Evolutionary conservation across 2,113 vertebrate species (phyloP).

Genomic region (Pteruthius melanotis): DNA sequence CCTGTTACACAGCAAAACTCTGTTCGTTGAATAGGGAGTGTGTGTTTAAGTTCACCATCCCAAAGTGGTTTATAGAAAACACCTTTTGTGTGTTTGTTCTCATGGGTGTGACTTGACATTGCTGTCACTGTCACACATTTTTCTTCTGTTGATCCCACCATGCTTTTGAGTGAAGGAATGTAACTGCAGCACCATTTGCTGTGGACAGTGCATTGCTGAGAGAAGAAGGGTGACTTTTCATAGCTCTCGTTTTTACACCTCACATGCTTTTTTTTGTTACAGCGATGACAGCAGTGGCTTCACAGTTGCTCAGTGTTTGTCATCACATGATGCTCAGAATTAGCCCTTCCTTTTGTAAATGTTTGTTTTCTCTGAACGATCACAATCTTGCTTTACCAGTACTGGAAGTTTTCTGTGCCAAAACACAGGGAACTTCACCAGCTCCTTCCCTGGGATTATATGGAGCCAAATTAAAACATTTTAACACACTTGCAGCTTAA

Average conservation of each 20-base stretch:
- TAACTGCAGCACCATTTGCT: background rate
- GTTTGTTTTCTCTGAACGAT: background rate
- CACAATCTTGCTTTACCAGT: background rate
- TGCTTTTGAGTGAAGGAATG: background rate
- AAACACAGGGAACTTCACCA: background rate
- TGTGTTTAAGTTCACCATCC: background rate
- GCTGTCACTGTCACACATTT: background rate
- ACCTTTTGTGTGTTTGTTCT: background rate
- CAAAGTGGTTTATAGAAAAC: background rate
- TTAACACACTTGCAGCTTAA: background rate
- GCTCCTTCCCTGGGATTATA: background rate
- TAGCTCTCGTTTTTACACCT: background rate
- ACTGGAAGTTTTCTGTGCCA: background rate
- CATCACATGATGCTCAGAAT: background rate
- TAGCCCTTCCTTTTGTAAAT: background rate
- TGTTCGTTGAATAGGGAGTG: background rate
- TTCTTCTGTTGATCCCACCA: background rate
- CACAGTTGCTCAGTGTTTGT: background rate
- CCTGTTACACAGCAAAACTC: background rate
- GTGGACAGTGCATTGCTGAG: background rate
- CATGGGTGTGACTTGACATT: background rate
- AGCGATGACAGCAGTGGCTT: background rate
- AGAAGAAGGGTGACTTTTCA: background rate
- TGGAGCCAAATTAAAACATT: background rate
- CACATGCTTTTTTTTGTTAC: background rate